phyloP scores from a whole-genome alignment of 2,113 vertebrate genomes.

The Cacatua alba region DNA sequence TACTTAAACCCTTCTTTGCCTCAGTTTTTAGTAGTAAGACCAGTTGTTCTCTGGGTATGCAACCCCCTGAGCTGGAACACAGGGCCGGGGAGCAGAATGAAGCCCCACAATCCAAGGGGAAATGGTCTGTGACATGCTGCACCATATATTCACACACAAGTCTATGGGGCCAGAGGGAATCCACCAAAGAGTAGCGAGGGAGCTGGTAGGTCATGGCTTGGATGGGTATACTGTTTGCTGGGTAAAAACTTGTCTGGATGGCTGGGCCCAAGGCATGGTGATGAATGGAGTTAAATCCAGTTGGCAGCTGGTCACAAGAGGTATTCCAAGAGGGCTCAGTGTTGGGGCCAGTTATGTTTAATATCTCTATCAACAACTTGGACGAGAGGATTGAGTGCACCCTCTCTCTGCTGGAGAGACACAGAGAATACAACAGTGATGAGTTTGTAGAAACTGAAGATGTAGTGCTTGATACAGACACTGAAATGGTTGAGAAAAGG shows the following conservation, averaged over 20 bases:
- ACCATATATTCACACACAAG: background rate
- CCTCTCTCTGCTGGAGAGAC: background rate
- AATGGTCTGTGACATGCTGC: background rate
- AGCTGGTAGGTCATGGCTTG: background rate
- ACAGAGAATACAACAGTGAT: background rate
- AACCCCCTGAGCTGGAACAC: background rate
- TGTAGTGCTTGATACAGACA: background rate
- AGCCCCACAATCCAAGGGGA: background rate
- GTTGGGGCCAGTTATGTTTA: background rate
- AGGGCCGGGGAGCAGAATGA: background rate
- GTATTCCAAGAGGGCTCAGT: background rate
- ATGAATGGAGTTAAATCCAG: background rate
- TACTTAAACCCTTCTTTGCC: background rate
- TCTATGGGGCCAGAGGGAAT: background rate
- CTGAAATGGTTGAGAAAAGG: accelerated
- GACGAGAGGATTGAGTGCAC: background rate
- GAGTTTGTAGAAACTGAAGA: background rate
- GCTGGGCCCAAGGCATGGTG: background rate
- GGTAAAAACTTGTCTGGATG: background rate
- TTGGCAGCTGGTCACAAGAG: background rate
- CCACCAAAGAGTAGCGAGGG: background rate
- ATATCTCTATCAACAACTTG: background rate
- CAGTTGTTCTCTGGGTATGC: background rate
- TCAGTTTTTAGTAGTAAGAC: background rate
- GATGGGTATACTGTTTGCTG: background rate